Percentiles rank a stretch among this genome's conserved stretches.
Evolutionary conservation across 30 jellyfish, hydroid and myxozoan genomes (phyloP).

Genomic region (Catostylus mosaicus): DNA sequence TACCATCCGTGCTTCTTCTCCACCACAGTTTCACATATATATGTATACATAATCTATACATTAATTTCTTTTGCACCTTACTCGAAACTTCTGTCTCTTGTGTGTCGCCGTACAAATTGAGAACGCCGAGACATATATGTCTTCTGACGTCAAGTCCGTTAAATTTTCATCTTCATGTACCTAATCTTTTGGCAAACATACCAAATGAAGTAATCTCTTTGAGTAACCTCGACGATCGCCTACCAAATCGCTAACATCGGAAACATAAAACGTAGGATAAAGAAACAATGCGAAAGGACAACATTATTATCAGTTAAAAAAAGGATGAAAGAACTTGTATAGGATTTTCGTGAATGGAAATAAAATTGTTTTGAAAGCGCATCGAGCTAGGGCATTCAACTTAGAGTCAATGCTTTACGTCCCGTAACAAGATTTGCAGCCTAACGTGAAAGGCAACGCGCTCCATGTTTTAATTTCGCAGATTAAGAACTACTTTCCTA

Average conservation of each 20-base stretch:
- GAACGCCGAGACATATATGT: background rate
- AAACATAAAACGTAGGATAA: background rate
- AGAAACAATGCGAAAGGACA: background rate
- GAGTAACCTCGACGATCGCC: background rate
- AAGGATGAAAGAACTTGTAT: background rate
- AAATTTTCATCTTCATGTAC: background rate
- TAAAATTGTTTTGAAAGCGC: constrained; percentile 39
- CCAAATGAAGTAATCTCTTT: background rate
- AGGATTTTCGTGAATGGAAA: background rate
- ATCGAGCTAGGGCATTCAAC: constrained; percentile 2
- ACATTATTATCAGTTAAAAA: background rate
- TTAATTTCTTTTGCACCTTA: no score
- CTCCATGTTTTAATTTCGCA: background rate
- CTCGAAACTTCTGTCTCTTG: background rate
- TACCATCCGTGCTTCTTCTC: no score
- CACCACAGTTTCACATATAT: no score
- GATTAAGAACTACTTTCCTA: background rate
- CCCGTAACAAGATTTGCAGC: background rate
- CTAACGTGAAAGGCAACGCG: background rate
- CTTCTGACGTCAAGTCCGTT: background rate
- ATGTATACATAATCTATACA: background rate
- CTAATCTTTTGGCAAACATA: constrained; percentile 3
- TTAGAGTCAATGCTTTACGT: background rate
- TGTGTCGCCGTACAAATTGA: background rate
- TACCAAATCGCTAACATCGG: background rate